phyloP scores from a whole-genome alignment of 2,888 invertebrate genomes.

The Helicoverpa assulta region DNA sequence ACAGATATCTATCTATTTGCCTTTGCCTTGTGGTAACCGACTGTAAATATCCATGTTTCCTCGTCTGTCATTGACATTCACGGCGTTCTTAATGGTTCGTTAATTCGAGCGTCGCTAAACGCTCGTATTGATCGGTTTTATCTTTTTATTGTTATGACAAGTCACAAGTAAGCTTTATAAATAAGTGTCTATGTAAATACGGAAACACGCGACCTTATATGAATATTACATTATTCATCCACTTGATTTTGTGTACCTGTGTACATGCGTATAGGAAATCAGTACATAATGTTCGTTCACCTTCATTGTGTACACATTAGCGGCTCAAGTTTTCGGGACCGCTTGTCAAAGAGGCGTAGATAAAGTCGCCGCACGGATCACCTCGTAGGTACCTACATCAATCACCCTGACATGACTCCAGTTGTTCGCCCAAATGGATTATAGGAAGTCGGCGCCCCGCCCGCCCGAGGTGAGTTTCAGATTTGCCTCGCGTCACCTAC shows the following conservation, averaged over 20 bases:
- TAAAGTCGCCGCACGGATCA: constrained; percentile 83
- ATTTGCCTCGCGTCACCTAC: constrained; percentile 83
- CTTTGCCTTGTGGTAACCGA: constrained; percentile 65
- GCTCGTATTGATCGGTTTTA: constrained; percentile 69
- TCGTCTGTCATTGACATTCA: constrained; percentile 77
- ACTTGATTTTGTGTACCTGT: constrained; percentile 5
- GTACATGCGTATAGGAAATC: constrained; percentile 8
- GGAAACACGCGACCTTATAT: not conserved
- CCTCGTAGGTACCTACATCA: constrained; percentile 83
- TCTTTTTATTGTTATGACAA: constrained; percentile 69
- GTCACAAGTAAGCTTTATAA: constrained; percentile 44
- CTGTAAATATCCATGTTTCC: constrained; percentile 73
- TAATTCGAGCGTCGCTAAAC: constrained; percentile 76
- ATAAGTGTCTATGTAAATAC: constrained; percentile 2
- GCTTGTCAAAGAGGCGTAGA: constrained; percentile 80
- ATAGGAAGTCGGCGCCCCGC: constrained; percentile 84
- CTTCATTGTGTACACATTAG: constrained; percentile 73
- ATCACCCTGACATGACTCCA: constrained; percentile 88
- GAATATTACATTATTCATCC: constrained; percentile 12
- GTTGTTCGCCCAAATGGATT: constrained; percentile 89
- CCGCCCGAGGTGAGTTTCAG: constrained; percentile 80
- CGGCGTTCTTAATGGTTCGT: constrained; percentile 77
- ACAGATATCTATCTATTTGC: constrained; percentile 65
- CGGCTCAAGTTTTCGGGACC: constrained; percentile 74
- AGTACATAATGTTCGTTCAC: constrained; percentile 47